phyloP scores from a whole-genome alignment of 2,888 invertebrate genomes.

The Andrena fulva region DNA sequence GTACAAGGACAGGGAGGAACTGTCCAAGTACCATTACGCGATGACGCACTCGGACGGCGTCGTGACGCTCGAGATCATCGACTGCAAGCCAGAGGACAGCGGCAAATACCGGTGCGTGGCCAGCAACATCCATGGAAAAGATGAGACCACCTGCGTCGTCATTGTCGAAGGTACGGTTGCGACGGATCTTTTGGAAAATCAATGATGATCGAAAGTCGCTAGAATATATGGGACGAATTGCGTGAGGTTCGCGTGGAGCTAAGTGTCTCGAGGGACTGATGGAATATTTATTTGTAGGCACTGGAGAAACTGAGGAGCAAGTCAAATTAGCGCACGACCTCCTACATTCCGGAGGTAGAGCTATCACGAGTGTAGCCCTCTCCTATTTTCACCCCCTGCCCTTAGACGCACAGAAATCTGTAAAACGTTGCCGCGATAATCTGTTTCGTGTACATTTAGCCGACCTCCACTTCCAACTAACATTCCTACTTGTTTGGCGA shows the following conservation, averaged over 20 bases:
- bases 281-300: constrained; percentile 86
- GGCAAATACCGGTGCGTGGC: constrained; percentile 98
- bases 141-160: constrained; percentile 97
- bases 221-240: background rate
- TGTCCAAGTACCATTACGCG: constrained; percentile 95
- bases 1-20: constrained; percentile 96
- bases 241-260: background rate
- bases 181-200: constrained; percentile 7
- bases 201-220: background rate
- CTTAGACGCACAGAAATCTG: background rate
- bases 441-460: background rate
- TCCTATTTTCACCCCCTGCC: constrained; percentile 21
- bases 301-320: constrained; percentile 92
- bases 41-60: constrained; percentile 98
- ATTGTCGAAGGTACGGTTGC: constrained; percentile 94
- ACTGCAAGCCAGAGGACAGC: constrained; percentile 97
- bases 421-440: background rate
- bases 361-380: constrained; percentile 65
- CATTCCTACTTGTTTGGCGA: background rate
- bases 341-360: constrained; percentile 92
- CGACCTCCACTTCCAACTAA: background rate
- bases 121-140: constrained; percentile 96
- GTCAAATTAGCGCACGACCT: constrained; percentile 94
- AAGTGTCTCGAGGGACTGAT: constrained; percentile 21
- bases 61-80: constrained; percentile 97